Percentiles rank a stretch among this genome's conserved stretches.
Conservation (phyloP, 2,113 vertebrate genomes). For the Dinomys branickii region DNA sequence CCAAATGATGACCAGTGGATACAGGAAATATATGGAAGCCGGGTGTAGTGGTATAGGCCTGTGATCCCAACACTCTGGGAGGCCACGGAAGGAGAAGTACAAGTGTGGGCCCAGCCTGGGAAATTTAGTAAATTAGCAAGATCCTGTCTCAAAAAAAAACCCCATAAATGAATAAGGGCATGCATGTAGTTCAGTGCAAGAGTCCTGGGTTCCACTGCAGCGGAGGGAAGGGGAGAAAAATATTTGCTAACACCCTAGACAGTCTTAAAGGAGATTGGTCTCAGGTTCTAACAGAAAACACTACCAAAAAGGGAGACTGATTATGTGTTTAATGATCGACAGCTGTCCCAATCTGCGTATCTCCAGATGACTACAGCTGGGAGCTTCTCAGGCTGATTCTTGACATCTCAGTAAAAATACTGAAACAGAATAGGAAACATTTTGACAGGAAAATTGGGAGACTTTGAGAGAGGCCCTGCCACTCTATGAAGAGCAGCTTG, state of each 20-base stretch:
- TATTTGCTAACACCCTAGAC: neutral
- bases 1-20: neutral
- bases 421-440: neutral
- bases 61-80: neutral
- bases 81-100: neutral
- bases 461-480: slow-evolving; percentile 92
- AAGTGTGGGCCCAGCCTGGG: neutral
- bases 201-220: neutral
- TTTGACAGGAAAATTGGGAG: slow-evolving; percentile 90
- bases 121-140: neutral
- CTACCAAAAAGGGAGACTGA: slow-evolving; percentile 73
- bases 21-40: neutral
- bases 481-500: slow-evolving; percentile 93
- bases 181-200: neutral
- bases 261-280: neutral
- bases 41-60: neutral
- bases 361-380: slow-evolving; percentile 80
- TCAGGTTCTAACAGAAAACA: slow-evolving; percentile 83
- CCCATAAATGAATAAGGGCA: neutral
- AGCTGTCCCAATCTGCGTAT: slow-evolving; percentile 94
- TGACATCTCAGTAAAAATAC: neutral
- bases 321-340: slow-evolving; percentile 96
- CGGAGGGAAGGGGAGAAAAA: too few relatives aligned
- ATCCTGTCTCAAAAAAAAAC: neutral
- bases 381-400: neutral